A percentile compares a stretch with the other conserved stretches of the same genome.
Conservation (phyloP, 1,140 invertebrate genomes). For the Onthophagus taurus region DNA sequence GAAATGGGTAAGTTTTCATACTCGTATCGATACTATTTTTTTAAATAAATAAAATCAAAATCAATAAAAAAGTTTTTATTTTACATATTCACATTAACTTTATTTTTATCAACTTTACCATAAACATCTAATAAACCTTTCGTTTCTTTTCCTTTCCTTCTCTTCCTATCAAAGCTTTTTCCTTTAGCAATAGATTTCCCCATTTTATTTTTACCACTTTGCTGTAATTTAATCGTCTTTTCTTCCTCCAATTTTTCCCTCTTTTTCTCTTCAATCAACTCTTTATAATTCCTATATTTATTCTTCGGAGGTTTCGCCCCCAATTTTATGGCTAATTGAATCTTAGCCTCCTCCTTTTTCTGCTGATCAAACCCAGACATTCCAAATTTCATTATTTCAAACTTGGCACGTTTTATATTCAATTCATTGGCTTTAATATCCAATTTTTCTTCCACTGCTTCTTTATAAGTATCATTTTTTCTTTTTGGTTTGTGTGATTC, state of each 20-base stretch:
- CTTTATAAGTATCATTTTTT: slow-evolving; percentile 21
- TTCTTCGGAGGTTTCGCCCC: slow-evolving; percentile 53
- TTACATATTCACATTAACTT: no score
- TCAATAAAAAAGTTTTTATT: no score
- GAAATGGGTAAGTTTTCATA: no score
- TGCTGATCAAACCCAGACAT: slow-evolving; percentile 48
- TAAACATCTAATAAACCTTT: slow-evolving; percentile 38
- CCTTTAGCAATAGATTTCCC: slow-evolving; percentile 40
- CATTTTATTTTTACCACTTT: slow-evolving; percentile 40
- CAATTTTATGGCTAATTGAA: slow-evolving; percentile 48
- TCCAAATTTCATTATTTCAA: slow-evolving; percentile 57
- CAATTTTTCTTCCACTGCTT: slow-evolving; percentile 5
- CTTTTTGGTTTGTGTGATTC: slow-evolving; percentile 43
- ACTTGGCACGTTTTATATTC: slow-evolving; percentile 47
- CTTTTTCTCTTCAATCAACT: slow-evolving; percentile 36
- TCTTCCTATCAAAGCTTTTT: slow-evolving; percentile 34
- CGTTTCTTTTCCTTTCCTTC: slow-evolving; percentile 21
- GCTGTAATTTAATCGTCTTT: slow-evolving; percentile 38
- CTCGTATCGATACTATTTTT: no score
- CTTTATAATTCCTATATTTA: slow-evolving; percentile 48
- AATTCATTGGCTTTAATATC: slow-evolving; percentile 35
- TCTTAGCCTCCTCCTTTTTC: slow-evolving; percentile 48
- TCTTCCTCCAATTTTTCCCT: slow-evolving; percentile 34
- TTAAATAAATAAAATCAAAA: no score
- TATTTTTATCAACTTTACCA: no score